phyloP scores from a whole-genome alignment of 1,140 invertebrate species.

The Drosophila equinoxialis region DNA sequence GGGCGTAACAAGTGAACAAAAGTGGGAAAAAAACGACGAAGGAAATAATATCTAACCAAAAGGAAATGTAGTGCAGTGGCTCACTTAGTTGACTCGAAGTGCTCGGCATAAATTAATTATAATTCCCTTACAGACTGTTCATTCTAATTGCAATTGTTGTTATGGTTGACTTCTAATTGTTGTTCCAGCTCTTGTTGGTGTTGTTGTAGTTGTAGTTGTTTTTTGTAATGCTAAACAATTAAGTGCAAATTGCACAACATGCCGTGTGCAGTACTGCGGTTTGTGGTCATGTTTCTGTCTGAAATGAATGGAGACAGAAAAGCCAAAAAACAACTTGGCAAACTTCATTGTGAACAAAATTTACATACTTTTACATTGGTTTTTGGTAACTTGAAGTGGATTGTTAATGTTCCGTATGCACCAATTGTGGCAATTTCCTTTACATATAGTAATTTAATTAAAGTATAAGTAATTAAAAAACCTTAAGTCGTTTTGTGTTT shows the following conservation, averaged over 20 bases:
- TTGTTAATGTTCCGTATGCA: conserved; percentile 1
- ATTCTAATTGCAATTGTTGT: conserved; percentile 33
- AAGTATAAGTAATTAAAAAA: not conserved
- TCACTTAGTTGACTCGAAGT: conserved; percentile 21
- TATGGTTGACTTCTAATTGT: conserved; percentile 25
- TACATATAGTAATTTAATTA: not conserved
- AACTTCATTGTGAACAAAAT: conserved; percentile 8
- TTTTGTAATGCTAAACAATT: conserved; percentile 47
- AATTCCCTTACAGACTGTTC: conserved; percentile 32
- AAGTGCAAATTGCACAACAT: conserved; percentile 58
- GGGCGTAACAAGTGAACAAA: conserved; percentile 10
- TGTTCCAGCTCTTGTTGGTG: conserved; percentile 1
- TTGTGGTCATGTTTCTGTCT: conserved; percentile 19
- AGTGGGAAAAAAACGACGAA: conserved; percentile 3
- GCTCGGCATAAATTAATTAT: conserved; percentile 53
- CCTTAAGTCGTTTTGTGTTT: no score
- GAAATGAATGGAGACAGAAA: conserved; percentile 9
- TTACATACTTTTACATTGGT: conserved; percentile 1
- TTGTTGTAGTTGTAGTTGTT: conserved; percentile 16
- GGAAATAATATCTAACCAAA: conserved; percentile 7
- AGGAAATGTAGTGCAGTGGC: conserved; percentile 22
- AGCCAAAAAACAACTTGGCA: conserved; percentile 3
- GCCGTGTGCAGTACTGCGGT: conserved; percentile 44
- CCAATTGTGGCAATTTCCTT: not conserved
- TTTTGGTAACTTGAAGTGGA: conserved; percentile 4